These are phyloP conservation scores for Acipenser transmontanus DNA, from an alignment of 2,797 vertebrate species.

Conservation along the genomic window DNA sequence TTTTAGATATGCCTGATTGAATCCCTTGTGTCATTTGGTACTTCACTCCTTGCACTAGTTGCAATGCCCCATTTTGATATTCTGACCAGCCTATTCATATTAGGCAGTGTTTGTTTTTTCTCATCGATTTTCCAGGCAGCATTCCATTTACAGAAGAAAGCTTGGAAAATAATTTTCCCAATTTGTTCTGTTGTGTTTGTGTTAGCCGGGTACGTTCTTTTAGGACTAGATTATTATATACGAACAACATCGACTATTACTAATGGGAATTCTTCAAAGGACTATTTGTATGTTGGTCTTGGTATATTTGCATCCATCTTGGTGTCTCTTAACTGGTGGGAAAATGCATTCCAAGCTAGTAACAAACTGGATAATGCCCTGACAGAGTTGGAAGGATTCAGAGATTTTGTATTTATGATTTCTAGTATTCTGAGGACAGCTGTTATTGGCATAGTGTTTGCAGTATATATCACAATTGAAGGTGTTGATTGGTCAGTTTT, in stretches of 20 bases:
- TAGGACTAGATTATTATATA: slow-evolving; percentile 54
- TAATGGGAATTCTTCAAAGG: fast-evolving
- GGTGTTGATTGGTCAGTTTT: slow-evolving; percentile 36
- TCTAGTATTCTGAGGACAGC: slow-evolving; percentile 55
- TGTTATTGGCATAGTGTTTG: slow-evolving; percentile 46
- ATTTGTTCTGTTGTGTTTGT: slow-evolving; percentile 53
- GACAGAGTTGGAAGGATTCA: slow-evolving; percentile 50
- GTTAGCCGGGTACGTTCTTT: slow-evolving; percentile 50
- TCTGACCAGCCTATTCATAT: slow-evolving; percentile 66
- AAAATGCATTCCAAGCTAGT: slow-evolving; percentile 61
- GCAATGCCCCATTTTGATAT: slow-evolving; percentile 71
- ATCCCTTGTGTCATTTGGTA: slow-evolving; percentile 60
- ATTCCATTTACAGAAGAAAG: slow-evolving; percentile 47
- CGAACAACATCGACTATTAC: slow-evolving; percentile 39
- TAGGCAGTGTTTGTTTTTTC: slow-evolving; percentile 59
- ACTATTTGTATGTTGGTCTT: slow-evolving; percentile 44
- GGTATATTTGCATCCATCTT: slow-evolving; percentile 56
- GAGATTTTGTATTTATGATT: slow-evolving; percentile 59
- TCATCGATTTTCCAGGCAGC: slow-evolving; percentile 56
- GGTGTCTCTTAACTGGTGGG: slow-evolving; percentile 69
- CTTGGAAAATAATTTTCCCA: slow-evolving; percentile 62
- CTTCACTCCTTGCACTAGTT: slow-evolving; percentile 55
- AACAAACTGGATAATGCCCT: slow-evolving; percentile 45
- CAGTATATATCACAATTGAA: slow-evolving; percentile 43
- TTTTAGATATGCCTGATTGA: slow-evolving; percentile 56